A percentile compares a stretch with the other conserved stretches of the same genome.
Evolutionary conservation across 2,797 vertebrate species (phyloP).

Genomic region (Phylloscopus collybita): DNA sequence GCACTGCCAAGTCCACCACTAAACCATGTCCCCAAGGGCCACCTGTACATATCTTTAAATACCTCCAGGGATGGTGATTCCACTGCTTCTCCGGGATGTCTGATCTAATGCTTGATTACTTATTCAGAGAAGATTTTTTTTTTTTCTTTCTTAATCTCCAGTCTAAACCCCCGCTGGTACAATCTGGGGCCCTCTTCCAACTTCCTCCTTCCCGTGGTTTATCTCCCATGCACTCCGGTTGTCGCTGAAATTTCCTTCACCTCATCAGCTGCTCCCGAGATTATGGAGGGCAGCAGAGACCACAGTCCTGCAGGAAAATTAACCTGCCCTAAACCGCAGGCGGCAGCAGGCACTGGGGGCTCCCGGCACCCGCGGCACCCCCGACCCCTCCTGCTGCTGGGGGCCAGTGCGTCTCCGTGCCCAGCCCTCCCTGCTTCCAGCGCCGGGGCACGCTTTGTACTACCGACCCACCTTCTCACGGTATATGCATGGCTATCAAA

Average conservation of each 20-base stretch:
- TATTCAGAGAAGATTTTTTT: background rate
- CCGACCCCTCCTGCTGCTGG: background rate
- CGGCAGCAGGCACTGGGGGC: background rate
- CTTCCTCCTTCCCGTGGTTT: background rate
- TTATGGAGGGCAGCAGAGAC: too few species aligned
- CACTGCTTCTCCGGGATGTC: background rate
- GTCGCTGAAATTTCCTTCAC: background rate
- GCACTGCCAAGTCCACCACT: background rate
- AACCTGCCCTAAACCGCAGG: background rate
- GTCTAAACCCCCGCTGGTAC: background rate
- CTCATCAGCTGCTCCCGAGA: background rate
- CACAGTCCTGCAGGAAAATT: background rate
- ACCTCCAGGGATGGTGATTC: background rate
- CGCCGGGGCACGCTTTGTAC: rapidly evolving
- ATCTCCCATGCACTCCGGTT: rapidly evolving
- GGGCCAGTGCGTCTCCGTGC: too few species aligned
- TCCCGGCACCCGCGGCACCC: background rate
- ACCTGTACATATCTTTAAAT: background rate
- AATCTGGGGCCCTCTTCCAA: background rate
- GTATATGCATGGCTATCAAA: too few species aligned
- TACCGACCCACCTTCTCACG: background rate
- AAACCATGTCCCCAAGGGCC: background rate
- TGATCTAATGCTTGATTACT: background rate
- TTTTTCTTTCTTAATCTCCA: background rate
- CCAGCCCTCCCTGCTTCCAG: background rate